Evolutionary conservation across 2,797 vertebrate species (phyloP), one percentile per base, ranked within the genome.

Genomic region (Acanthiza pusilla): DNA sequence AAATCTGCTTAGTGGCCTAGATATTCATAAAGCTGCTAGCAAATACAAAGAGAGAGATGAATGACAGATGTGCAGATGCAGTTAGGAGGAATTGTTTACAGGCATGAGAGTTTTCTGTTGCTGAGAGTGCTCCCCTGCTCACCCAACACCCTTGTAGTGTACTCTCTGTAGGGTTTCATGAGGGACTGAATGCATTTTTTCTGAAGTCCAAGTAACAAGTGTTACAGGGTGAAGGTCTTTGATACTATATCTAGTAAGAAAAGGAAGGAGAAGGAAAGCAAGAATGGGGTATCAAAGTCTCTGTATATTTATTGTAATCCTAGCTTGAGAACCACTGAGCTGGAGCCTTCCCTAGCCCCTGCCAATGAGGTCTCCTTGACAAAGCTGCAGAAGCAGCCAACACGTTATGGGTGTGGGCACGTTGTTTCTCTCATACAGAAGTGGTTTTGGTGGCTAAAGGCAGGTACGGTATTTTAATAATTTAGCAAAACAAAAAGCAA

Each of bases 1-100:
- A 96, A 96, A 97, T 92, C 93, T 95, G 91, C 93, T 96, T 96
- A 95, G 73, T 80, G 93, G 79, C 82, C 92, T 89, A 92, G 91
- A 91, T 94, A 80, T 84, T 91, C 55, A 68, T 57, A 85, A 94
- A 93, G 75, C 91, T 73, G 51, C 73, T 85, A 60, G 82, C 42
- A 92, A 91, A 93, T 34, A 68, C 6, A 67, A 62, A 60, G 47
- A 82, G 40, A 75, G 34, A 45, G 25, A 82, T 43, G 68, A 47
- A 62, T 4, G 29, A 66, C 88, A 94, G 90, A 89, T 89, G 89
- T 89, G 57, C 75, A 71, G 60, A 60, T 2, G 8, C 54, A 38
- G 65, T 88, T 51, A 62, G 78, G 45, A 71, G 54, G 57, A 92
- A 72, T 61, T 66, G n/a, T 85, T 85, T 83, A 21, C 9, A 70